A percentile compares a stretch with the other conserved stretches of the same genome.
These are phyloP conservation scores for Polyodon spathula DNA, from an alignment of 2,113 vertebrate genomes.

Conservation along the genomic window DNA sequence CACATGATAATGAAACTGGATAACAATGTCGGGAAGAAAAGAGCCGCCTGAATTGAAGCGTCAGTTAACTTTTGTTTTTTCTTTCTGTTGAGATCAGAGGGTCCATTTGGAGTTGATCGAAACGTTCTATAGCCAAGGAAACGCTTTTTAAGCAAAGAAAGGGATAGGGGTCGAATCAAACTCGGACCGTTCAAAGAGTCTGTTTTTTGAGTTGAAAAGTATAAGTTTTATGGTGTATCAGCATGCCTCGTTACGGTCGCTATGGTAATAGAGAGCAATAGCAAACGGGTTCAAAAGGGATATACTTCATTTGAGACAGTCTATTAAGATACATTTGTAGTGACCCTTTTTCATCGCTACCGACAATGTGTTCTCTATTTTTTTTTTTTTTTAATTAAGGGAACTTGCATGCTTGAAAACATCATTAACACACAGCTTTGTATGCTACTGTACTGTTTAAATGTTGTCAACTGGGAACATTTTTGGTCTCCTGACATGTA, in stretches of 20 bases:
- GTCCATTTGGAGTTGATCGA: constrained; percentile 66
- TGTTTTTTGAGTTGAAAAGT: constrained; percentile 72
- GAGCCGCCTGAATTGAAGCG: constrained; percentile 59
- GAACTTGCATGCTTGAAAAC: constrained; percentile 1
- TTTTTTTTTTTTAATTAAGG: too few species aligned
- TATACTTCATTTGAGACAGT: constrained; percentile 74
- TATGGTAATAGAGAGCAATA: constrained; percentile 70
- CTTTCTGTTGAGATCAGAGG: constrained; percentile 71
- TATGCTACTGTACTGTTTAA: too few species aligned
- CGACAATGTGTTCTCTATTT: not conserved
- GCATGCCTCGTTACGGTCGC: constrained; percentile 68
- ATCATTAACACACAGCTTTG: too few species aligned
- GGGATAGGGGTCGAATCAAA: constrained; percentile 76
- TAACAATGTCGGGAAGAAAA: constrained; percentile 65
- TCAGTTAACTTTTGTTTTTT: constrained; percentile 68
- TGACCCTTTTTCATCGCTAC: constrained; percentile 52
- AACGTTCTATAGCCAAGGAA: constrained; percentile 75
- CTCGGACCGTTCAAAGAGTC: constrained; percentile 73
- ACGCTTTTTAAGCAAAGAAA: constrained; percentile 76
- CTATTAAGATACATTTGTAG: constrained; percentile 77
- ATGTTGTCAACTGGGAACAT: too few species aligned
- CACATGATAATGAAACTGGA: constrained; percentile 68
- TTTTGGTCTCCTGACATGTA: too few species aligned
- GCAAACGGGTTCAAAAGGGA: constrained; percentile 70
- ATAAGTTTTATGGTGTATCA: constrained; percentile 75